Percentiles rank a stretch among this genome's conserved stretches.
Evolutionary conservation across 2,797 vertebrate species (phyloP).

Genomic region (Oreonectes daqikongensis): DNA sequence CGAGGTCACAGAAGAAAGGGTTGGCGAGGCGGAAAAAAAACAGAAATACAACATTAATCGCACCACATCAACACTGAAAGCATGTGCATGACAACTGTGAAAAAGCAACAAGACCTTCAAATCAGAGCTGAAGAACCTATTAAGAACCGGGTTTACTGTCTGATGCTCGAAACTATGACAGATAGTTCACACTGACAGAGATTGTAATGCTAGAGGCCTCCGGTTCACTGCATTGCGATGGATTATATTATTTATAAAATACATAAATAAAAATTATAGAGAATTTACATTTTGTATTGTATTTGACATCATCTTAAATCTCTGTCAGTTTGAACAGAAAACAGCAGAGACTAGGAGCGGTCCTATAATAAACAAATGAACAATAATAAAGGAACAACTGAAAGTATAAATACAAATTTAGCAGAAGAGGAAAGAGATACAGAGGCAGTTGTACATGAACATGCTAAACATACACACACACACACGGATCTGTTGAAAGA

Average conservation of each 20-base stretch:
- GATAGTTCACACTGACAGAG: slow-evolving; percentile 20
- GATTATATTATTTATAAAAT: not conserved
- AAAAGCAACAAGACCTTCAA: slow-evolving; percentile 22
- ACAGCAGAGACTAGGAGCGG: not conserved
- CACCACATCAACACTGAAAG: slow-evolving; percentile 55
- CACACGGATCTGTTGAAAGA: not conserved
- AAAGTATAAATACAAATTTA: not conserved
- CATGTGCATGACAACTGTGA: slow-evolving; percentile 53
- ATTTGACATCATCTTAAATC: not conserved
- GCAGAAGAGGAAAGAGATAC: slow-evolving; percentile 11
- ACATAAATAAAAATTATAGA: no score
- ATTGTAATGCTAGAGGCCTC: not conserved
- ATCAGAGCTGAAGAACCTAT: slow-evolving; percentile 26
- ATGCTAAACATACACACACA: slow-evolving; percentile 30
- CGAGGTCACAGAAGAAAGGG: slow-evolving; percentile 18
- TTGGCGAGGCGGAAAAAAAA: slow-evolving; percentile 68
- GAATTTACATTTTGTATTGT: not conserved
- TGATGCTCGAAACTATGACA: not conserved
- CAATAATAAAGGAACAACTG: not conserved
- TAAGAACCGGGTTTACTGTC: not conserved
- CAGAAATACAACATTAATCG: slow-evolving; percentile 71
- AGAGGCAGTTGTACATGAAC: slow-evolving; percentile 3
- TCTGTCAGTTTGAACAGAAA: slow-evolving; percentile 30
- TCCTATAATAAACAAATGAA: no score
- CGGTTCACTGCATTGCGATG: not conserved